phyloP scores from a whole-genome alignment of 2,888 invertebrate genomes.

The Lagria hirta region DNA sequence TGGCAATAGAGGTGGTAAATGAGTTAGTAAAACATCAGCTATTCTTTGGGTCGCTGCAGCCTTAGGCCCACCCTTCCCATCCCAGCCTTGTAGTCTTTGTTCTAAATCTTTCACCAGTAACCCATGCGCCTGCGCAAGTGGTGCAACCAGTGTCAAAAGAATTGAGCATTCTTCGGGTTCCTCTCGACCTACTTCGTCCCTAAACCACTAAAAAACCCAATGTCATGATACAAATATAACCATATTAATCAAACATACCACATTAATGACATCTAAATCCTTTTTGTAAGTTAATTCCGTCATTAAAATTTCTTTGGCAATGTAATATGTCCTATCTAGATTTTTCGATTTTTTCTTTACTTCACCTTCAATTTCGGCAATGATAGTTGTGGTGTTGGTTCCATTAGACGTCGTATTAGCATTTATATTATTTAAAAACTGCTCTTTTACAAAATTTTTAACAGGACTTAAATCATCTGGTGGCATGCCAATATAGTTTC shows the following conservation, averaged over 20 bases:
- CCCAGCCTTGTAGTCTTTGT: conserved; percentile 73
- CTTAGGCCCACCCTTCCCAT: conserved; percentile 59
- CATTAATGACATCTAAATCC: conserved; percentile 88
- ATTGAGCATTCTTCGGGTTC: conserved; percentile 64
- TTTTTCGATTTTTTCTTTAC: conserved; percentile 49
- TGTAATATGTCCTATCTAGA: conserved; percentile 72
- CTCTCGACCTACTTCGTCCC: conserved; percentile 63
- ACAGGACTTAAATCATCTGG: conserved; percentile 40
- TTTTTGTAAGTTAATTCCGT: conserved; percentile 94
- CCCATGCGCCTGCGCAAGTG: conserved; percentile 81
- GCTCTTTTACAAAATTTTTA: conserved; percentile 47
- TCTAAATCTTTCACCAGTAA: conserved; percentile 78
- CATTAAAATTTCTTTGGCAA: conserved; percentile 92
- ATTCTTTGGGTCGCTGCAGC: conserved; percentile 62
- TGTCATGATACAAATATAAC: no score
- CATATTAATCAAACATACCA: no score
- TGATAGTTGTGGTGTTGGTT: conserved; percentile 49
- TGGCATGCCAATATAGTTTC: conserved; percentile 34
- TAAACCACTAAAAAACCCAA: conserved; percentile 62
- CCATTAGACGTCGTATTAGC: conserved; percentile 44
- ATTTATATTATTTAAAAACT: conserved; percentile 51
- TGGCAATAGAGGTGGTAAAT: conserved; percentile 64
- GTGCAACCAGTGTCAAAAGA: conserved; percentile 63
- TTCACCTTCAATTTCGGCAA: conserved; percentile 53
- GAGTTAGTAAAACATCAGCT: conserved; percentile 74